phyloP scores from a whole-genome alignment of 2,888 invertebrate species.

The Polydrusus pterygomalis region DNA sequence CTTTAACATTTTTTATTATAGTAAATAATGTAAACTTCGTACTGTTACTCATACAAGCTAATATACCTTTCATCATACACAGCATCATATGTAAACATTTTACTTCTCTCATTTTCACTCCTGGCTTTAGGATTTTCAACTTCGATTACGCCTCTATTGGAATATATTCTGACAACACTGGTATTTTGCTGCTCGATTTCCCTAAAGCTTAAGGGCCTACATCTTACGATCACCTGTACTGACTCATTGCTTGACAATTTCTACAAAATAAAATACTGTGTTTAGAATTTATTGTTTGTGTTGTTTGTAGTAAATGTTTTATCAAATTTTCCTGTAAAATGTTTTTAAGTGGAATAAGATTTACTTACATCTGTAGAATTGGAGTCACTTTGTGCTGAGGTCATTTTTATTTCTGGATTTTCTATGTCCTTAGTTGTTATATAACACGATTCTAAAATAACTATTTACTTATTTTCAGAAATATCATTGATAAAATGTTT shows the following conservation, averaged over 20 bases:
- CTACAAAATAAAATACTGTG: slow-evolving; percentile 51
- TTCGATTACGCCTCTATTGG: slow-evolving; percentile 92
- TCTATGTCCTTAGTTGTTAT: slow-evolving; percentile 52
- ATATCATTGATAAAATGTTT: slow-evolving; percentile 55
- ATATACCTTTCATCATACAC: slow-evolving; percentile 87
- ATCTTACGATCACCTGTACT: slow-evolving; percentile 97
- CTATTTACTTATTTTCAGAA: slow-evolving; percentile 36
- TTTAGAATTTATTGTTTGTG: neutral
- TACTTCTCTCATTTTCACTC: slow-evolving; percentile 83
- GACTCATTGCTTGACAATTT: slow-evolving; percentile 76
- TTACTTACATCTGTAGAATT: slow-evolving; percentile 51
- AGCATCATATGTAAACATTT: slow-evolving; percentile 97
- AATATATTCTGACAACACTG: slow-evolving; percentile 89
- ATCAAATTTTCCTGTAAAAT: neutral
- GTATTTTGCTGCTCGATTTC: slow-evolving; percentile 85
- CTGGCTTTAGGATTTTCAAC: slow-evolving; percentile 88
- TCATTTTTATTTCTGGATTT: slow-evolving; percentile 59
- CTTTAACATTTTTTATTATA: neutral
- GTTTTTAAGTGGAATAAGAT: neutral
- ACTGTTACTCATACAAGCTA: neutral
- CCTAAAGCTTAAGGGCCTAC: slow-evolving; percentile 94
- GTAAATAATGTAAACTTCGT: no score
- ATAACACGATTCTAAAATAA: slow-evolving; percentile 47
- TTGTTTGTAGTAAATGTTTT: neutral
- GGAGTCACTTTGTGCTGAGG: slow-evolving; percentile 52